A percentile compares a stretch with the other conserved stretches of the same genome.
phyloP scores from a whole-genome alignment of 2,113 vertebrate genomes.

The Sinocyclocheilus maitianheensis region DNA sequence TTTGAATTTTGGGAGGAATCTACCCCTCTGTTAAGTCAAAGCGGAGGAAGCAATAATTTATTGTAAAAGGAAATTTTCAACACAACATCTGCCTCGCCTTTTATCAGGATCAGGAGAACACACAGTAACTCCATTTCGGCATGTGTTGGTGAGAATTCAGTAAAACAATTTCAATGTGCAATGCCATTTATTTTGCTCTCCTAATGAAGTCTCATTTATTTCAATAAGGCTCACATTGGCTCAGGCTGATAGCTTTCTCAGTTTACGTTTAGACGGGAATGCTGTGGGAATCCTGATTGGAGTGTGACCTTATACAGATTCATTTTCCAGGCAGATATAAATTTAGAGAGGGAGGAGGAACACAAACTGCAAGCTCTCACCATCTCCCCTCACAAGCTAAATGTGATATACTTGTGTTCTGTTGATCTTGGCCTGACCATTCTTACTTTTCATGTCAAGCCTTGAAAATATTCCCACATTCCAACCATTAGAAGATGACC shows the following conservation, averaged over 20 bases:
- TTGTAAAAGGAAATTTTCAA: constrained; percentile 40
- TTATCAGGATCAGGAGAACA: constrained; percentile 23
- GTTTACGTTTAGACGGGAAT: constrained; percentile 41
- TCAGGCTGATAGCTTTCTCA: constrained; percentile 44
- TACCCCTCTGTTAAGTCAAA: constrained; percentile 14
- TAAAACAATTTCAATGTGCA: constrained; percentile 37
- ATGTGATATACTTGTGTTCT: constrained; percentile 42
- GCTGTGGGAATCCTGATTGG: constrained; percentile 45
- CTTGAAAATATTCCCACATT: constrained; percentile 26
- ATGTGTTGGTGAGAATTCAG: constrained; percentile 9
- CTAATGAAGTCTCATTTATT: constrained; percentile 54
- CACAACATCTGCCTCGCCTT: constrained; percentile 48
- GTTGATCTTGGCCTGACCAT: constrained; percentile 49
- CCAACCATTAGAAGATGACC: constrained; percentile 7
- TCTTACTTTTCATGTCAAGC: constrained; percentile 8
- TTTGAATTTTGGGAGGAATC: constrained; percentile 45
- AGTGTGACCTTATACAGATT: constrained; percentile 50
- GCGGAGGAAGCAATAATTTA: constrained; percentile 40
- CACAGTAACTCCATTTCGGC: constrained; percentile 12
- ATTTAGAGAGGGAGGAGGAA: constrained; percentile 31
- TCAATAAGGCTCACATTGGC: constrained; percentile 51
- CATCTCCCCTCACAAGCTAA: not conserved
- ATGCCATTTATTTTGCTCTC: constrained; percentile 42
- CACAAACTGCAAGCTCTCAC: constrained; percentile 23
- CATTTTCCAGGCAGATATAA: constrained; percentile 49